phyloP scores from a whole-genome alignment of 1,140 invertebrate genomes.

The Drosophila nasuta region DNA sequence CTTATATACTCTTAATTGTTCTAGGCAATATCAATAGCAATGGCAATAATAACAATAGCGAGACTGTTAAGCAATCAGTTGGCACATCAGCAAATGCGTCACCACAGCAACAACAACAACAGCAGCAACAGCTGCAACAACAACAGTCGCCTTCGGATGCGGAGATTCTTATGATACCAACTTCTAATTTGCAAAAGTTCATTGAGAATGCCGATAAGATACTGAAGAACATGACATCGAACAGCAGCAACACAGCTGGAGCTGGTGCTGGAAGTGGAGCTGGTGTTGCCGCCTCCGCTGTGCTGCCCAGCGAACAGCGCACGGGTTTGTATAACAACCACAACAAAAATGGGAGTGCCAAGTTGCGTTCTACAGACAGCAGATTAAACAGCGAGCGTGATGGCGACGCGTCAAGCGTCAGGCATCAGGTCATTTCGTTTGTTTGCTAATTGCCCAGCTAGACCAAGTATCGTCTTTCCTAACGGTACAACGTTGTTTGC shows the following conservation, averaged over 20 bases:
- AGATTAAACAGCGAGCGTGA: neutral
- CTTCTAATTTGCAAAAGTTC: slow-evolving; percentile 83
- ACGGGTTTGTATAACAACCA: slow-evolving; percentile 50
- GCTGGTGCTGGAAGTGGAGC: slow-evolving; percentile 5
- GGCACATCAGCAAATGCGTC: slow-evolving; percentile 29
- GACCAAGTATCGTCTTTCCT: slow-evolving; percentile 36
- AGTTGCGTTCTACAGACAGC: slow-evolving; percentile 12
- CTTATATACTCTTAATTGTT: neutral
- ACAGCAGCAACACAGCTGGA: slow-evolving; percentile 50
- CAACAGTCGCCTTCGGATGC: slow-evolving; percentile 59
- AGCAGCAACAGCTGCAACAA: slow-evolving; percentile 39
- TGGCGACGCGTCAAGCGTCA: slow-evolving; percentile 2
- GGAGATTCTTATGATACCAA: slow-evolving; percentile 79
- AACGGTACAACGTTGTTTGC: slow-evolving; percentile 42
- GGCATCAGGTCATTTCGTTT: slow-evolving; percentile 22
- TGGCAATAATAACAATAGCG: slow-evolving; percentile 51
- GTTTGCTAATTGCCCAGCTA: slow-evolving; percentile 38
- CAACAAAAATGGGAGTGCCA: slow-evolving; percentile 22
- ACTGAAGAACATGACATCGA: slow-evolving; percentile 77
- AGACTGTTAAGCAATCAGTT: slow-evolving; percentile 51
- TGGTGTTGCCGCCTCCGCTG: slow-evolving; percentile 2
- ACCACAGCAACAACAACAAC: slow-evolving; percentile 32
- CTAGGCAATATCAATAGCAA: slow-evolving; percentile 75
- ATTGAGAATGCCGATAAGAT: slow-evolving; percentile 84
- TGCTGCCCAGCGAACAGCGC: slow-evolving; percentile 51